phyloP scores from a whole-genome alignment of 2,888 invertebrate species.

The Andrena praecox region DNA sequence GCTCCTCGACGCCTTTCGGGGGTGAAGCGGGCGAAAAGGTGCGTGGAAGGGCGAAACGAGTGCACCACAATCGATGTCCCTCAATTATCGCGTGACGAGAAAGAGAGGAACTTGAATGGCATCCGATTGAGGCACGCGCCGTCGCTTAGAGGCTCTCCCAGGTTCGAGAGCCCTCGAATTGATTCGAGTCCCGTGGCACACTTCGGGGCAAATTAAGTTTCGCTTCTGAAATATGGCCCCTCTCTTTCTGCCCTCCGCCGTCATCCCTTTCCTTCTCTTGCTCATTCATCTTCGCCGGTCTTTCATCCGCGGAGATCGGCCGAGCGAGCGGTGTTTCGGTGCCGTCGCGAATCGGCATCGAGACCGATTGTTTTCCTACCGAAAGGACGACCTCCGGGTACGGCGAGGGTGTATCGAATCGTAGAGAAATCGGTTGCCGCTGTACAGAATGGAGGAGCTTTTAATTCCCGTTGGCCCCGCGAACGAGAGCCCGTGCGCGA shows the following conservation, averaged over 20 bases:
- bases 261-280: conserved; percentile 25
- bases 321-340: conserved; percentile 42
- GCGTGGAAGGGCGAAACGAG: conserved; percentile 55
- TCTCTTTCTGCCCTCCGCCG: conserved; percentile 13
- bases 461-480: conserved; percentile 30
- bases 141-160: conserved; percentile 73
- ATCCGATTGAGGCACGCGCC: conserved; percentile 78
- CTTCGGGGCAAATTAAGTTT: conserved; percentile 83
- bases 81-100: conserved; percentile 71
- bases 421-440: conserved; percentile 22
- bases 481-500: conserved; percentile 2
- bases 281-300: conserved; percentile 51
- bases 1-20: not conserved
- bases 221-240: conserved; percentile 78
- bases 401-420: conserved; percentile 40
- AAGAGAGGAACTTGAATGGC: conserved; percentile 69
- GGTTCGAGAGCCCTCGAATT: conserved; percentile 81
- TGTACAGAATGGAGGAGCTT: conserved; percentile 19
- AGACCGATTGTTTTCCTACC: conserved; percentile 49
- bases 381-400: not conserved
- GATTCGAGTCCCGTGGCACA: conserved; percentile 81
- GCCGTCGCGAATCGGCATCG: conserved; percentile 60
- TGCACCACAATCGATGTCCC: conserved; percentile 66
- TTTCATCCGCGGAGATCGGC: conserved; percentile 32
- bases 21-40: not conserved